These are phyloP conservation scores for Hedychridium roseum DNA, from an alignment of 2,888 invertebrate species.

Conservation along the genomic window DNA sequence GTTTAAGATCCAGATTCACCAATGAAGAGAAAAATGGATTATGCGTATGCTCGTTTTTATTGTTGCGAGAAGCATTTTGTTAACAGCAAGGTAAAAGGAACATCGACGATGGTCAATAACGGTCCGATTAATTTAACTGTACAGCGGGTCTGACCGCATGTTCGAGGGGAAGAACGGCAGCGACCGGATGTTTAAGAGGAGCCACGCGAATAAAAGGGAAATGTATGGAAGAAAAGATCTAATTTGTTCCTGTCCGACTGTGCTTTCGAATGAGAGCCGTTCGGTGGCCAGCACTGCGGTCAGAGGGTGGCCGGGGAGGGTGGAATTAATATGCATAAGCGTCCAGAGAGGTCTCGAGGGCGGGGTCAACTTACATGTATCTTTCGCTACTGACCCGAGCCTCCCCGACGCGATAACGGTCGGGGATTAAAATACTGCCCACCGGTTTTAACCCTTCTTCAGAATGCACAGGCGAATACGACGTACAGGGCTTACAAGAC, in stretches of 20 bases:
- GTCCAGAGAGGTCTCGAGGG: slow-evolving; percentile 63
- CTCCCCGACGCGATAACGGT: slow-evolving; percentile 57
- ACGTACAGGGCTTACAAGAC: too few species aligned
- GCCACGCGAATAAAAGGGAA: slow-evolving; percentile 59
- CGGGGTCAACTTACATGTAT: slow-evolving; percentile 65
- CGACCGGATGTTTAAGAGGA: slow-evolving; percentile 28
- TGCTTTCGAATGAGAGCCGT: slow-evolving; percentile 44
- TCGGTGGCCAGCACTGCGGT: slow-evolving; percentile 15
- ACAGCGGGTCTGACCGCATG: not conserved
- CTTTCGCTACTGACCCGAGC: slow-evolving; percentile 62
- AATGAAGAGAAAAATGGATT: too few species aligned
- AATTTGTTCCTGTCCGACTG: slow-evolving; percentile 63
- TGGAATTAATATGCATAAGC: slow-evolving; percentile 65
- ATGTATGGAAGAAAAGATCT: slow-evolving; percentile 64
- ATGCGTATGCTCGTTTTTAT: too few species aligned
- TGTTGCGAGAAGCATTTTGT: too few species aligned
- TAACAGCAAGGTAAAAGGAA: too few species aligned
- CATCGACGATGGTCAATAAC: not conserved
- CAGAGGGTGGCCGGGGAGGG: slow-evolving; percentile 30
- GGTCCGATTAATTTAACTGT: not conserved
- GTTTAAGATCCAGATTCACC: too few species aligned
- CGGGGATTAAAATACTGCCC: slow-evolving; percentile 62
- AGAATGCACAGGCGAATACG: slow-evolving; percentile 21
- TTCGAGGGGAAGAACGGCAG: not conserved
- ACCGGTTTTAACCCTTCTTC: slow-evolving; percentile 56